Conservation (phyloP, 2,797 vertebrate species). For the Thaleichthys pacificus region DNA sequence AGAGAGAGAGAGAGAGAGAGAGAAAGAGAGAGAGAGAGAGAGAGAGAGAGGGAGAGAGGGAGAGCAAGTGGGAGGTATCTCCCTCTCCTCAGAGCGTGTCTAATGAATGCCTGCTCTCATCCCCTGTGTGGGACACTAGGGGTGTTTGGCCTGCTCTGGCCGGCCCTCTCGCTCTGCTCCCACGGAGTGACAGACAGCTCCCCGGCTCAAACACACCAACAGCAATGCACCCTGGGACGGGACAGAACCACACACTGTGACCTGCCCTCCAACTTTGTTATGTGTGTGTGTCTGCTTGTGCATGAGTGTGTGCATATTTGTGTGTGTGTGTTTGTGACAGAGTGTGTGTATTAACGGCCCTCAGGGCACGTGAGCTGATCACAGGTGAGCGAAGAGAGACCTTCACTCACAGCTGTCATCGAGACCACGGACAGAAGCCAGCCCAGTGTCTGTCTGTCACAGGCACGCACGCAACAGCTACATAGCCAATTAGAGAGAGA, state of each 20-base stretch:
- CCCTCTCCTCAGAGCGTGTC: slow-evolving; percentile 95
- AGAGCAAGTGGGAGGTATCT: slow-evolving; percentile 86
- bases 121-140: slow-evolving; percentile 98
- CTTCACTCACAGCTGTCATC: slow-evolving; percentile 12
- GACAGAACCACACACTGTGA: neutral
- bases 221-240: no score
- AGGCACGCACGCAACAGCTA: slow-evolving; percentile 28
- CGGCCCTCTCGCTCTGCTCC: slow-evolving; percentile 98
- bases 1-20: neutral
- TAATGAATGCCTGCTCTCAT: slow-evolving; percentile 98
- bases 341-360: slow-evolving; percentile 1
- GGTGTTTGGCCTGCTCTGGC: slow-evolving; percentile 99
- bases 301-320: neutral
- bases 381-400: slow-evolving; percentile 9
- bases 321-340: neutral
- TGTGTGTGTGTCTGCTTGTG: neutral
- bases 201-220: slow-evolving; percentile 69
- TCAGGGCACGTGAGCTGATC: slow-evolving; percentile 22
- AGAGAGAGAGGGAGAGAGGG: neutral
- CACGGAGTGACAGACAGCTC: slow-evolving; percentile 99
- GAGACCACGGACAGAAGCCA: slow-evolving; percentile 7
- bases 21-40: neutral
- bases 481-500: slow-evolving; percentile 66
- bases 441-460: slow-evolving; percentile 8
- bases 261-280: neutral